A percentile compares a stretch with the other conserved stretches of the same genome.
Conservation (phyloP, 2,888 invertebrate genomes). For the Drosophila silvestris region DNA sequence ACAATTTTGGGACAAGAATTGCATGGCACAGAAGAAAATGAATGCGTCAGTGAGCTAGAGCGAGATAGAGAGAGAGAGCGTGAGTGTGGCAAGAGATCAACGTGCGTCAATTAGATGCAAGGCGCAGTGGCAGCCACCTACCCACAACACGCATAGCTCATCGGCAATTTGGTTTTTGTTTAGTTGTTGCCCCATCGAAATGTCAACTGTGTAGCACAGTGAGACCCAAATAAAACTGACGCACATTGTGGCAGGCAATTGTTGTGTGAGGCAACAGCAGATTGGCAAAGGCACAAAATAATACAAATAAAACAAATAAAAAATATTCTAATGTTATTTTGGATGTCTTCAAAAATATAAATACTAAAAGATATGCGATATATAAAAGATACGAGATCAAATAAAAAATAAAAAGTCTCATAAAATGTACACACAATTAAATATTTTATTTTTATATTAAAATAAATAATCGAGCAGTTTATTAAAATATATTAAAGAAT, state of each 20-base stretch:
- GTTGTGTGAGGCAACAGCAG: not conserved
- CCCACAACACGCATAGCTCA: not conserved
- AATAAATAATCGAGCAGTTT: rapidly evolving
- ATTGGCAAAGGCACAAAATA: not conserved
- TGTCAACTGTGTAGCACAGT: slow-evolving; percentile 44
- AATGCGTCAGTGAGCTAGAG: slow-evolving; percentile 4
- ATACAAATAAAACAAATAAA: not conserved
- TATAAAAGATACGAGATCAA: not conserved
- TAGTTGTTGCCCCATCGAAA: slow-evolving; percentile 36
- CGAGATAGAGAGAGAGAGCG: slow-evolving; percentile 4
- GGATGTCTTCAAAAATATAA: not conserved
- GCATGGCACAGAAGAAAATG: slow-evolving; percentile 40
- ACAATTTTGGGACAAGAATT: slow-evolving; percentile 59
- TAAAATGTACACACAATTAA: not conserved
- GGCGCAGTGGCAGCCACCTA: slow-evolving; percentile 36
- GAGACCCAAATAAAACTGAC: not conserved
- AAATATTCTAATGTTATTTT: not conserved
- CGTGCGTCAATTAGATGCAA: slow-evolving; percentile 51
- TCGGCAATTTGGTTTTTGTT: slow-evolving; percentile 24
- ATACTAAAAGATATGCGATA: not conserved
- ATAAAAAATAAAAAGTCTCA: too few relatives aligned
- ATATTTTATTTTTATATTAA: not conserved
- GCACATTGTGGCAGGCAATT: not conserved
- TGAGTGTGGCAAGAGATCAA: slow-evolving; percentile 33
- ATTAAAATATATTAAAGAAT: too few relatives aligned